Base-by-base conservation (phyloP, 2,888 invertebrate genomes). In the Pollenia angustigena region DNA sequence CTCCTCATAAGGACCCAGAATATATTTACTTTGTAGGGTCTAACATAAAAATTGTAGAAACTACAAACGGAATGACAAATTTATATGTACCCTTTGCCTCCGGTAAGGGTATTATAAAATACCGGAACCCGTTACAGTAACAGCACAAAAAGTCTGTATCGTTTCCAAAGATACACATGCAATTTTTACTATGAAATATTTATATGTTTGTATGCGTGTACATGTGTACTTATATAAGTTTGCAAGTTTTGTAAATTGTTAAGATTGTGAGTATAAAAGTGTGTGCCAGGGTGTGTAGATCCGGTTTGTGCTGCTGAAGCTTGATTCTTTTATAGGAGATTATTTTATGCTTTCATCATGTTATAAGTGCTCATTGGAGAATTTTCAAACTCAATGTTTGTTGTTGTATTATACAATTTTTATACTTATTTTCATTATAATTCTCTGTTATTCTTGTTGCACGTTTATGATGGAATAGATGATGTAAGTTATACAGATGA, bases 291-390 rank as follows among this genome's bases (percentile, higher is more conserved):
- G 50, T 62, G 50, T 14, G 32, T 6, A 32, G 4, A 23, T 42
- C 8, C 46, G 50, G 60, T 9, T 58, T 66, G 11, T 50, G 50
- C 14, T 40, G 75, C 42, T 18, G 58, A n/a, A 52, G 11, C 40
- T 56, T 79, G 32, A 18, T 64, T 12, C n/a, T 16, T 62, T 80
- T 81, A 66, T 60, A 69, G 16, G 54, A 68, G 62, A 86, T 82
- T 86, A 71, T 74, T 81, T 78, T 75, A 79, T 81, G 64, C 44
- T 79, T 85, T 84, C 82, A 87, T 87, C 76, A 81, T 84, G 46
- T 60, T 66, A 58, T 81, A 84, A 87, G 86, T 68, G 72, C 68
- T 64, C 81, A 60, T 44, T 72, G 76, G 84, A 78, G 84, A 78
- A 81, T 42, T 40, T 42, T 12, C 80, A 23, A 66, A 12, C 16